Conservation (phyloP, 2,888 invertebrate genomes). For the Sesia bembeciformis region DNA sequence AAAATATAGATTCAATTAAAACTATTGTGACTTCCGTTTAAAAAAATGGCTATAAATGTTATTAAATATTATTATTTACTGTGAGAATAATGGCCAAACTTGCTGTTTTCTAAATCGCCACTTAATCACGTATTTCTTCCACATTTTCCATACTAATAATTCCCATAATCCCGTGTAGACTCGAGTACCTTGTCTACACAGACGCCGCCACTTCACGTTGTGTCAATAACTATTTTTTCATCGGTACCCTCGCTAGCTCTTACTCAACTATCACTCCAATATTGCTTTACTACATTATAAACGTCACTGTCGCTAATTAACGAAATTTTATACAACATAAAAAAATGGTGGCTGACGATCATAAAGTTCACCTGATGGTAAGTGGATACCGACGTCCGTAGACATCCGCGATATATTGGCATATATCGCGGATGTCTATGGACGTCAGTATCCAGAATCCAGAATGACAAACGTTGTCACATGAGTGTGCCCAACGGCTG, state of each 20-base stretch:
- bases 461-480: too few species aligned
- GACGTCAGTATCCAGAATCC: too few species aligned
- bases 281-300: not conserved
- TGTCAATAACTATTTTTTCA: conserved; percentile 16
- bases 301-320: not conserved
- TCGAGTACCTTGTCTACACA: conserved; percentile 1
- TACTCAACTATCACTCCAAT: not conserved
- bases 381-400: too few species aligned
- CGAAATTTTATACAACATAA: too few species aligned
- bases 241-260: conserved; percentile 1
- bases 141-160: conserved; percentile 1
- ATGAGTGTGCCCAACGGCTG: too few species aligned
- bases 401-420: too few species aligned
- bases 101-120: not conserved
- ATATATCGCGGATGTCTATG: too few species aligned
- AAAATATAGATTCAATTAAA: not conserved
- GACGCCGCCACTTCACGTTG: conserved; percentile 9
- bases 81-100: not conserved
- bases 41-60: too few species aligned
- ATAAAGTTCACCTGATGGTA: too few species aligned
- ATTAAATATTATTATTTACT: too few species aligned
- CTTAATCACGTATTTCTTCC: not conserved
- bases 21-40: not conserved
- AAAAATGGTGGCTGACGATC: too few species aligned
- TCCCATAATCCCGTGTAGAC: conserved; percentile 14